Evolutionary conservation across 2,797 vertebrate genomes (phyloP).

Genomic region (Poeciliopsis presidionis): DNA sequence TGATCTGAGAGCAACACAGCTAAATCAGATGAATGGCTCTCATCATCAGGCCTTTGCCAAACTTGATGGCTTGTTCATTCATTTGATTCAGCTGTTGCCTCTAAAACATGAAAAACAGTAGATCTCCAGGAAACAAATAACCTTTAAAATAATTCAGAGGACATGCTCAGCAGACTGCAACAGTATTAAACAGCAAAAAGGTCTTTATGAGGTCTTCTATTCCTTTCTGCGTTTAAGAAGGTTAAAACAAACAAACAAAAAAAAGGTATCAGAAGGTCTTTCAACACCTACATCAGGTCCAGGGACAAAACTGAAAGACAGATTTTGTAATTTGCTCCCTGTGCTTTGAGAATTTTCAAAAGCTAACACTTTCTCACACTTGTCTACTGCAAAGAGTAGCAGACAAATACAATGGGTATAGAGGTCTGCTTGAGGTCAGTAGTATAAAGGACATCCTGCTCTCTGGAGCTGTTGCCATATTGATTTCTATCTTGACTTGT

Average conservation of each 20-base stretch:
- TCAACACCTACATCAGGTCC: conserved; percentile 32
- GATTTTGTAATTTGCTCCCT: conserved; percentile 62
- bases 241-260: conserved; percentile 4
- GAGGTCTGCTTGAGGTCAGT: conserved; percentile 39
- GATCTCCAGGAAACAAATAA: conserved; percentile 31
- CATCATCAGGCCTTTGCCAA: no score
- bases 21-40: no score
- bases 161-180: conserved; percentile 34
- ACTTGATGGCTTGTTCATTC: no score
- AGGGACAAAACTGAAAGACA: conserved; percentile 50
- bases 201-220: conserved; percentile 68
- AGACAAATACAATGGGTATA: conserved; percentile 20
- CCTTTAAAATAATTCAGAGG: conserved; percentile 49
- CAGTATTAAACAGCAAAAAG: conserved; percentile 51
- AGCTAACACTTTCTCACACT: conserved; percentile 61
- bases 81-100: no score
- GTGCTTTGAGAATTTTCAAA: conserved; percentile 50
- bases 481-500: background rate
- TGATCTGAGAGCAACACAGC: no score
- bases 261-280: conserved; percentile 33
- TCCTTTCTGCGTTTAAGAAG: conserved; percentile 52
- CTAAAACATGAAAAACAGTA: no score
- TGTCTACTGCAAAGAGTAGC: conserved; percentile 53
- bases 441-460: conserved; percentile 61
- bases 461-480: conserved; percentile 1